A percentile compares a stretch with the other conserved stretches of the same genome.
Conservation (phyloP, 92 coral and sea anemone species). For the Porites rus region DNA sequence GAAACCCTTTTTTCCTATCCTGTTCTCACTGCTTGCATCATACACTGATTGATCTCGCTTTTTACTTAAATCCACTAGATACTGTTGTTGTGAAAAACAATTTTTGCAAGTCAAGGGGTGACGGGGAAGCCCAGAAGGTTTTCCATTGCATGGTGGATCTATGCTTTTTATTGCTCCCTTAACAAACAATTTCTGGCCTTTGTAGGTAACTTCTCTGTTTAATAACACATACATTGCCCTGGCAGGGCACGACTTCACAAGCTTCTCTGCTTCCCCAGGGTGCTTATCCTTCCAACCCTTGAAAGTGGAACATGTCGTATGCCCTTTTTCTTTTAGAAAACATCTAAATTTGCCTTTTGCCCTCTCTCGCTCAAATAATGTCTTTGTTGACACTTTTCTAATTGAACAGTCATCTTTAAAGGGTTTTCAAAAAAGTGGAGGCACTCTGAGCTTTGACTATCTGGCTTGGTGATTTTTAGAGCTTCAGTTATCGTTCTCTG, state of each 20-base stretch:
- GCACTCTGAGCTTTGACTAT: slow-evolving; percentile 8
- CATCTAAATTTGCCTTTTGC: slow-evolving; percentile 11
- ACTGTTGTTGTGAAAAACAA: slow-evolving; percentile 14
- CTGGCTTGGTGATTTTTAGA: slow-evolving; percentile 5
- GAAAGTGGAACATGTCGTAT: neutral
- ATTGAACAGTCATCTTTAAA: slow-evolving; percentile 6
- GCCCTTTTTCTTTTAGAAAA: neutral
- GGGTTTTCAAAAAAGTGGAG: slow-evolving; percentile 23
- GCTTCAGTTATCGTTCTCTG: slow-evolving; percentile 26
- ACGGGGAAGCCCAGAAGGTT: slow-evolving; percentile 13
- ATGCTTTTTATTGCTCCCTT: slow-evolving; percentile 37
- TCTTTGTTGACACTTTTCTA: slow-evolving; percentile 4
- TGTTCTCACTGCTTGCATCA: neutral
- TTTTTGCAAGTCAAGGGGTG: slow-evolving; percentile 18
- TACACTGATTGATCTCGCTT: neutral
- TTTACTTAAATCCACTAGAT: slow-evolving; percentile 2
- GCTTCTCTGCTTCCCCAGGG: neutral
- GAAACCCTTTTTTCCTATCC: neutral
- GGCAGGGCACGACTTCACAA: neutral
- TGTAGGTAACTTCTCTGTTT: slow-evolving; percentile 3
- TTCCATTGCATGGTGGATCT: slow-evolving; percentile 31
- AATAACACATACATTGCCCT: neutral
- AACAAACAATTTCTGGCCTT: slow-evolving; percentile 14
- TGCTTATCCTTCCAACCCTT: slow-evolving; percentile 12
- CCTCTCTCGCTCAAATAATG: slow-evolving; percentile 7